Conservation (phyloP, 2,797 vertebrate species). For the Adrianichthys oophorus region DNA sequence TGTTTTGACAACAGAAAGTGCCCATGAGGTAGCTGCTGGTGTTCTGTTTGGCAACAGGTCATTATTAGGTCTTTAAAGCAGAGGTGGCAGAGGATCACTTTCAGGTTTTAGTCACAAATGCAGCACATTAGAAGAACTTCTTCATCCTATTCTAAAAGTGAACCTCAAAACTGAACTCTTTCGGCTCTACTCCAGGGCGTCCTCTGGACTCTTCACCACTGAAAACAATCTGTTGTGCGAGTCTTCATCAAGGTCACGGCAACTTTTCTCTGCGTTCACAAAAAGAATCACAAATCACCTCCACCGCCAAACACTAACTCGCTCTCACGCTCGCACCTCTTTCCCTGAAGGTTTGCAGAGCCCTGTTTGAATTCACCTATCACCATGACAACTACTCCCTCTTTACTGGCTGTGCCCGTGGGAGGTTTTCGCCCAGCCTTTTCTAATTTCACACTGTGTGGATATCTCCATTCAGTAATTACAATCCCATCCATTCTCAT, state of each 20-base stretch:
- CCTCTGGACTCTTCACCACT: slow-evolving; percentile 1
- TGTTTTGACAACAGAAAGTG: slow-evolving; percentile 26
- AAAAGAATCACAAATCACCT: slow-evolving; percentile 22
- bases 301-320: slow-evolving; percentile 8
- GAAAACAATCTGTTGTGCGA: slow-evolving; percentile 29
- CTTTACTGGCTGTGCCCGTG: slow-evolving; percentile 66
- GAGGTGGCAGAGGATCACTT: not conserved
- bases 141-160: not conserved
- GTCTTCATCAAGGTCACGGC: slow-evolving; percentile 58
- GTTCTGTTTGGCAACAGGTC: slow-evolving; percentile 17
- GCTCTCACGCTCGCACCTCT: slow-evolving; percentile 42
- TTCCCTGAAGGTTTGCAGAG: slow-evolving; percentile 65
- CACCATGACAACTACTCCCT: slow-evolving; percentile 76
- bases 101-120: slow-evolving; percentile 3
- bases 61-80: slow-evolving; percentile 15
- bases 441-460: slow-evolving; percentile 81
- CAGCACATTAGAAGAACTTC: too few relatives aligned
- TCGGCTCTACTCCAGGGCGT: too few relatives aligned
- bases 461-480: slow-evolving; percentile 79
- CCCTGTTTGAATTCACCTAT: slow-evolving; percentile 71
- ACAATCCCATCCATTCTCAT: slow-evolving; percentile 77
- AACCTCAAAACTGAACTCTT: not conserved
- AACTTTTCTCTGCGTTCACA: slow-evolving; percentile 48
- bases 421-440: slow-evolving; percentile 70
- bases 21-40: slow-evolving; percentile 9